These are phyloP conservation scores for Andrena camellia DNA, from an alignment of 2,888 invertebrate species.

Conservation along the genomic window DNA sequence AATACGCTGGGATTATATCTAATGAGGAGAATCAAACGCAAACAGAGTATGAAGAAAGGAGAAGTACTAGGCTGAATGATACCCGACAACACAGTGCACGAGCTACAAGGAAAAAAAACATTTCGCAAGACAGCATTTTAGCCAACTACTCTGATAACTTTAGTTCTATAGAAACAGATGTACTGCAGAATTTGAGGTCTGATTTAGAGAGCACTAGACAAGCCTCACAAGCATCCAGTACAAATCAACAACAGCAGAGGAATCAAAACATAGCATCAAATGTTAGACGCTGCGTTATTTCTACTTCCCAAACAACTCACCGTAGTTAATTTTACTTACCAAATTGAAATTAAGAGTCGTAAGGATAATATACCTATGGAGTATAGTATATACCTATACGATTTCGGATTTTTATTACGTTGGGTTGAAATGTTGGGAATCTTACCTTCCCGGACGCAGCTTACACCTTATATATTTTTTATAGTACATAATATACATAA, in stretches of 20 bases:
- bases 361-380: too few relatives aligned
- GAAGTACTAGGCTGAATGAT: not conserved
- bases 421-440: too few relatives aligned
- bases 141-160: constrained; percentile 8
- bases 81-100: not conserved
- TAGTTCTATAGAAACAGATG: not conserved
- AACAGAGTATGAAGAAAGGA: not conserved
- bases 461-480: too few relatives aligned
- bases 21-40: not conserved
- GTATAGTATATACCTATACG: too few relatives aligned
- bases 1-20: constrained; percentile 12
- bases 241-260: constrained; percentile 14
- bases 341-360: too few relatives aligned
- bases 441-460: too few relatives aligned
- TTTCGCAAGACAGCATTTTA: constrained; percentile 9
- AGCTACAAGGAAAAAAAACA: constrained; percentile 13
- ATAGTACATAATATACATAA: too few relatives aligned
- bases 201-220: constrained; percentile 12
- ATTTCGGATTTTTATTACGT: too few relatives aligned
- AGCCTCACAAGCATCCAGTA: not conserved
- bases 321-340: too few relatives aligned
- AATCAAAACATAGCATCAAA: not conserved
- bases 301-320: not conserved
- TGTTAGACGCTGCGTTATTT: constrained; percentile 3
- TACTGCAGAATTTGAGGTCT: constrained; percentile 5